Conservation (phyloP, 2,888 invertebrate species). For the Phaedon cochleariae region DNA sequence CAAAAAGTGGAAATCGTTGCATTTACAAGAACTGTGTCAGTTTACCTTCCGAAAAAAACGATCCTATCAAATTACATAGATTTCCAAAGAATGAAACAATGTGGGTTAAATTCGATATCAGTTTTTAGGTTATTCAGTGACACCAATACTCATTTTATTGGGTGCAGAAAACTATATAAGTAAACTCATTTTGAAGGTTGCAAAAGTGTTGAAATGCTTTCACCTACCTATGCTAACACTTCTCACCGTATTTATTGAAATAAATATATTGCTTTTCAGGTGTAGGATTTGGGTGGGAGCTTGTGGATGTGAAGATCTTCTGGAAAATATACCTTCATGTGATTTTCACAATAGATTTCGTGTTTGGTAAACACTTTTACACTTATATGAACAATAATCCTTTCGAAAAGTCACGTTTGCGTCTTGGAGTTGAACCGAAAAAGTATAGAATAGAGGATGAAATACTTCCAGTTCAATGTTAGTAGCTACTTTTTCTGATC, state of each 20-base stretch:
- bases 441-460: neutral
- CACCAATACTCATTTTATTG: no score
- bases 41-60: neutral
- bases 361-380: neutral
- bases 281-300: slow-evolving; percentile 1
- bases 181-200: no score
- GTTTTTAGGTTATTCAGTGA: no score
- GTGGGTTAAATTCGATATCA: neutral
- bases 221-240: neutral
- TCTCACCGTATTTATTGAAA: neutral
- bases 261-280: neutral
- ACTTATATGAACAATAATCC: neutral
- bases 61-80: neutral
- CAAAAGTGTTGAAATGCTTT: no score
- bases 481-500: neutral
- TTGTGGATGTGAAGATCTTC: slow-evolving; percentile 2
- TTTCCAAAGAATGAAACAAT: neutral
- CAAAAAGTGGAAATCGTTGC: slow-evolving; percentile 2
- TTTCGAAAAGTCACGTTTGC: slow-evolving; percentile 3
- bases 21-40: neutral
- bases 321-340: neutral
- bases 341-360: neutral
- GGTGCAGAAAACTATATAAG: no score
- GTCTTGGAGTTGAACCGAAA: neutral
- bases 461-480: neutral